Percentiles rank a stretch among this genome's conserved stretches.
These are phyloP conservation scores for Cynodonichthys magdalenae DNA, from an alignment of 2,797 vertebrate species.

Conservation along the genomic window DNA sequence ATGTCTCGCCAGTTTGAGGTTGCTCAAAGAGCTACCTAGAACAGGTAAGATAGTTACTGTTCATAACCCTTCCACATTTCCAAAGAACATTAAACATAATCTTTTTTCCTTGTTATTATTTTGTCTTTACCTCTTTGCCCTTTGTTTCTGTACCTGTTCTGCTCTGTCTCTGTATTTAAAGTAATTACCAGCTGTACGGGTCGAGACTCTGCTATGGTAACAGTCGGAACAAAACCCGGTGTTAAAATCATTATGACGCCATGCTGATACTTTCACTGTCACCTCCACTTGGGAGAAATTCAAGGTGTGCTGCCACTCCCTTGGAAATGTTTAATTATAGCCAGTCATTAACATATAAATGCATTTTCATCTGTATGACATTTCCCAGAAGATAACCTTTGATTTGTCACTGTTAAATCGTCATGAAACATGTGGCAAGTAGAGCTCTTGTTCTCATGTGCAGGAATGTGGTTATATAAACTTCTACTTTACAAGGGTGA, in stretches of 20 bases:
- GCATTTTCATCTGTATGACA: conserved; percentile 63
- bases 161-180: conserved; percentile 57
- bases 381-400: conserved; percentile 64
- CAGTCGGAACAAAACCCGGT: conserved; percentile 76
- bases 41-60: too few relatives aligned
- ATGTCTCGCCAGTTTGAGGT: too few relatives aligned
- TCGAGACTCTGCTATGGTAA: conserved; percentile 82
- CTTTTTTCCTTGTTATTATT: neutral
- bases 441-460: conserved; percentile 21
- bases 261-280: conserved; percentile 66
- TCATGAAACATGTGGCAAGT: conserved; percentile 24
- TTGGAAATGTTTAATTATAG: conserved; percentile 74
- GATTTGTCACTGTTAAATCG: conserved; percentile 44
- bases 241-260: conserved; percentile 81
- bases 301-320: conserved; percentile 74
- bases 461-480: conserved; percentile 23
- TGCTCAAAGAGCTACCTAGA: too few relatives aligned
- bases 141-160: conserved; percentile 47
- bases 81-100: too few relatives aligned
- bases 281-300: conserved; percentile 71
- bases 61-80: too few relatives aligned
- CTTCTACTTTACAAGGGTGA: conserved; percentile 21
- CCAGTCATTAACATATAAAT: conserved; percentile 66
- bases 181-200: conserved; percentile 74
- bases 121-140: conserved; percentile 11